phyloP scores from a whole-genome alignment of 1,140 invertebrate species.

The Drosophila virilis region DNA sequence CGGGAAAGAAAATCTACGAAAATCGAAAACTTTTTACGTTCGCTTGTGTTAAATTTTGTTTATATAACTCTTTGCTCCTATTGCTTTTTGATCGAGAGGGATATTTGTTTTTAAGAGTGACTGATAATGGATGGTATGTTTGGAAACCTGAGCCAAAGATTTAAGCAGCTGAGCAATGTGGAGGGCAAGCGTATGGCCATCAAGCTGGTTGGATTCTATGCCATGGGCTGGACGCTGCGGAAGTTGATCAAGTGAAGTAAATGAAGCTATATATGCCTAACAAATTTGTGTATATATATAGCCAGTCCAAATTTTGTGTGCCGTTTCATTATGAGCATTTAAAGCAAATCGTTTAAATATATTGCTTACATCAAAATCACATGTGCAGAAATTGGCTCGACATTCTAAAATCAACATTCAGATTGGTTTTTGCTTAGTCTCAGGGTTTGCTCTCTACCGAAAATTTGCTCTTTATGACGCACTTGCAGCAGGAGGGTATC shows the following conservation, averaged over 20 bases:
- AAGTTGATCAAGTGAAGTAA: constrained; percentile 70
- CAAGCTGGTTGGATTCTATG: constrained; percentile 70
- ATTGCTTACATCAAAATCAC: constrained; percentile 67
- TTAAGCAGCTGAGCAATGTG: constrained; percentile 48
- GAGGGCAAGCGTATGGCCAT: constrained; percentile 63
- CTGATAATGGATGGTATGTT: constrained; percentile 50
- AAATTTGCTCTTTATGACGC: constrained; percentile 84
- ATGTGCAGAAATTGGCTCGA: constrained; percentile 37
- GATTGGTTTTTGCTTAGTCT: background rate
- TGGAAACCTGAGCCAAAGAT: constrained; percentile 51
- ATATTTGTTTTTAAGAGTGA: too few relatives aligned
- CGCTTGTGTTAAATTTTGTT: background rate
- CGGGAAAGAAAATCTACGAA: background rate
- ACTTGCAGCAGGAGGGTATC: constrained; percentile 88
- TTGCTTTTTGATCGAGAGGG: background rate
- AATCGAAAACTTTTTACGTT: background rate
- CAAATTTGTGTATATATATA: too few relatives aligned
- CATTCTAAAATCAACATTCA: background rate
- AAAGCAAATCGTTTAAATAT: background rate
- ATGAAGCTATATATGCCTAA: background rate
- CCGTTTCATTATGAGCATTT: background rate
- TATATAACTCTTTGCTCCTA: background rate
- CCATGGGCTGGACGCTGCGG: constrained; percentile 65
- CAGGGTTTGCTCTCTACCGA: constrained; percentile 13
- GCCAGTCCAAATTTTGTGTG: constrained; percentile 6